These are phyloP conservation scores for Fukomys damarensis DNA, from an alignment of 2,113 vertebrate species.

Conservation along the genomic window DNA sequence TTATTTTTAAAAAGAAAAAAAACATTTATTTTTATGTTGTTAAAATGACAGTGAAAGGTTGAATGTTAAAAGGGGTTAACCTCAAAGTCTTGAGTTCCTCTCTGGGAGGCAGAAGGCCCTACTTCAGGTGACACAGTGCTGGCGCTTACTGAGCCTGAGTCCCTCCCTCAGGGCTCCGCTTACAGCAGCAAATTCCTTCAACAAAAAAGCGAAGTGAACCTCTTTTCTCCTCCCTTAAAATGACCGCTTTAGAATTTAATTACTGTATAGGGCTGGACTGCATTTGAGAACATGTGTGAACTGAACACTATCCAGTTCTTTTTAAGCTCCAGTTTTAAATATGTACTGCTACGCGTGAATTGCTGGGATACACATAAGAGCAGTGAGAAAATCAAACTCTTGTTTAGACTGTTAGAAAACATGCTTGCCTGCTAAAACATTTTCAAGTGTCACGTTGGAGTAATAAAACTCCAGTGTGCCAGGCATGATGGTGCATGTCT, in stretches of 20 bases:
- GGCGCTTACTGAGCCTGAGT: not conserved
- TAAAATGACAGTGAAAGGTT: constrained; percentile 8
- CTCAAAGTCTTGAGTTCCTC: not conserved
- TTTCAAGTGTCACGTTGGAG: not conserved
- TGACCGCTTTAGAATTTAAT: not conserved
- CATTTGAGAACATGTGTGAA: not conserved
- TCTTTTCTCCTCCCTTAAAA: not conserved
- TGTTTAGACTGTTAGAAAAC: not conserved
- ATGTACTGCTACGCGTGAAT: not conserved
- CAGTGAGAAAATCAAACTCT: not conserved
- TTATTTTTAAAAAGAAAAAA: not conserved
- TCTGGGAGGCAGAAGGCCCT: not conserved
- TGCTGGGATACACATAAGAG: not conserved
- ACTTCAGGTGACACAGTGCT: not conserved
- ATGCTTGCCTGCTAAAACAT: not conserved
- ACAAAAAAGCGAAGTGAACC: not conserved
- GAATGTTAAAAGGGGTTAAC: not conserved
- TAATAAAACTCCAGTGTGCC: constrained; percentile 5
- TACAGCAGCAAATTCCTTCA: not conserved
- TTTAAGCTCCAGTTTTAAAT: constrained; percentile 24
- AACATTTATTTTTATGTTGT: not conserved
- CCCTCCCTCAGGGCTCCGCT: not conserved
- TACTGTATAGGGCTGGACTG: not conserved
- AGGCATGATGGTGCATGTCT: too few relatives aligned
- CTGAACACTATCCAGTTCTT: not conserved